Base-by-base conservation (phyloP, 2,797 vertebrate genomes). In the Rhinophrynus dorsalis region DNA sequence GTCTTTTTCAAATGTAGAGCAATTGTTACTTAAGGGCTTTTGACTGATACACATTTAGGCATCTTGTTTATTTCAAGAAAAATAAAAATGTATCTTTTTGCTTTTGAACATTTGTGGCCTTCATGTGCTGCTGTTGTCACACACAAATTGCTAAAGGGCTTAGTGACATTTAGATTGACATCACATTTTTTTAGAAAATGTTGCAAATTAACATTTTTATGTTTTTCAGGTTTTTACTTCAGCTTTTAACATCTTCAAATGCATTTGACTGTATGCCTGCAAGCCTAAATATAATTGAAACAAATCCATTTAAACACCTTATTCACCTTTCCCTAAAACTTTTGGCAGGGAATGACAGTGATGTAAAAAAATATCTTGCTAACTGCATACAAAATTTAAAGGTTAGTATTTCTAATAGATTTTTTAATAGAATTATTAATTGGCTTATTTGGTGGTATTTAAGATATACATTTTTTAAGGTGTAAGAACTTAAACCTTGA, bases 221-320 rank as follows among this genome's bases (percentile, higher is more conserved):
- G 0, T 59, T 13, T 44, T 44, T 0, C 50, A 48, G 3, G 1
- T 62, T 79, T 45, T 54, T 74, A 62, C 52, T 77, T 68, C 68
- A 70, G 3, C 3, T 78, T 30, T 4, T 65, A 72, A 55, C 10
- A 3, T 13, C 0, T 0, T 12, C 15, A 26, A 42, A 51, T 63
- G 1, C 48, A 61, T 15, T 65, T 13, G 75, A 55, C 37, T 68
- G 54, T 20, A 32, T 0, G 0, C 44, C 66, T 54, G 5, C 15
- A 29, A 48, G 2, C 67, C 68, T 77, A 63, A 76, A 65, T 23
- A 26, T 26, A 37, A 54, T 52, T 48, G 77, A 80, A 55, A 35
- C 51, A 3, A 76, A 65, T 15, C 64, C 67, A 40, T 74, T 67
- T 37, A 58, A 63, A 13, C 63, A 67, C 6, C 48, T 80, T 11